Percentiles rank a stretch among this genome's conserved stretches.
These are phyloP conservation scores for Temnothorax unifasciatus DNA, from an alignment of 2,888 invertebrate species.

Conservation along the genomic window DNA sequence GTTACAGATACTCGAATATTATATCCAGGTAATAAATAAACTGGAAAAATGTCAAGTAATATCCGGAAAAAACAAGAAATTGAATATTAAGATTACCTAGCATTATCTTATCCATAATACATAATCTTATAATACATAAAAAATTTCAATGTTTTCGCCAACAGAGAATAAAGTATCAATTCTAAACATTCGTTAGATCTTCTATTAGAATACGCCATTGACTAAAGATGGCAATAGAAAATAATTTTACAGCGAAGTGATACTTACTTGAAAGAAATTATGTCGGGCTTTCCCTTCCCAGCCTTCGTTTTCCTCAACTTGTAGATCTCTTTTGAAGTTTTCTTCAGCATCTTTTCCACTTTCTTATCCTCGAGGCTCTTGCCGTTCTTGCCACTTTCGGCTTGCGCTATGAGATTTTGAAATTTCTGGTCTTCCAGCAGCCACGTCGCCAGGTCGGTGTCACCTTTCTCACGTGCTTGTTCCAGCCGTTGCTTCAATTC, in stretches of 20 bases:
- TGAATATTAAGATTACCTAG: neutral
- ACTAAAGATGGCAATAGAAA: neutral
- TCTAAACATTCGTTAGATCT: neutral
- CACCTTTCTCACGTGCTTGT: constrained; percentile 93
- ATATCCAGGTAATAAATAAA: neutral
- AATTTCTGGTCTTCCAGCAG: constrained; percentile 95
- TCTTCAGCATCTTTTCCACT: constrained; percentile 93
- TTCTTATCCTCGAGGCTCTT: constrained; percentile 90
- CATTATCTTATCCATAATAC: neutral
- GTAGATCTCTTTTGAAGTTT: constrained; percentile 96
- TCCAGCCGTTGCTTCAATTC: constrained; percentile 94
- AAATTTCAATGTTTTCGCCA: neutral
- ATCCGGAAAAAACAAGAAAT: neutral
- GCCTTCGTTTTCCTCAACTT: constrained; percentile 95
- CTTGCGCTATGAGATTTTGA: constrained; percentile 90
- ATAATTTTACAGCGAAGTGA: constrained; percentile 1
- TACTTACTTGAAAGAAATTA: constrained; percentile 95
- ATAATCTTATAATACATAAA: neutral
- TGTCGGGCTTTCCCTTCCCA: constrained; percentile 95
- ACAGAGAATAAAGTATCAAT: neutral
- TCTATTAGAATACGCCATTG: neutral
- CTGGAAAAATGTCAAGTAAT: neutral
- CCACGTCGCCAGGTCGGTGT: constrained; percentile 94
- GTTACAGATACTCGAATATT: neutral
- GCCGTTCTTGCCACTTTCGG: constrained; percentile 87